phyloP scores from a whole-genome alignment of 2,888 invertebrate genomes.

The Melieria picta region DNA sequence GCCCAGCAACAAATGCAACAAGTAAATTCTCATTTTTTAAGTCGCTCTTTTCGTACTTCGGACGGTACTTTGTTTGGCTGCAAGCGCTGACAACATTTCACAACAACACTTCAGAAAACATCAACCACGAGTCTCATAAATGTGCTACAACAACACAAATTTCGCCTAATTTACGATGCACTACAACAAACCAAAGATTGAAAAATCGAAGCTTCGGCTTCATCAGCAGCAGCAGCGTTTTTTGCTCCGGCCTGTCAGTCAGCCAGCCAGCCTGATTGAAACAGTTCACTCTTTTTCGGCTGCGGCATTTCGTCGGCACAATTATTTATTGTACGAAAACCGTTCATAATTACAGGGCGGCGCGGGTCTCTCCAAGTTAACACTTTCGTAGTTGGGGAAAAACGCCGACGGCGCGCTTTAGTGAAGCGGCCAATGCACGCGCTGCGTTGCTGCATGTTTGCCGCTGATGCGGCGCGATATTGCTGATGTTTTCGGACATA shows the following conservation, averaged over 20 bases:
- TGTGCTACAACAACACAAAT: background rate
- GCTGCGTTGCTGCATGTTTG: too few relatives aligned
- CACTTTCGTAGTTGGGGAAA: slow-evolving; percentile 62
- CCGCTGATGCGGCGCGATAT: too few relatives aligned
- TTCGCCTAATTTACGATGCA: background rate
- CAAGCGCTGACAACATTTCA: slow-evolving; percentile 27
- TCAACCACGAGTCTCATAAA: background rate
- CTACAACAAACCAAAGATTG: background rate
- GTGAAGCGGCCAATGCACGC: slow-evolving; percentile 29
- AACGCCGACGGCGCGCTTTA: slow-evolving; percentile 51
- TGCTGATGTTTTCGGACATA: too few relatives aligned
- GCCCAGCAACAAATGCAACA: slow-evolving; percentile 5
- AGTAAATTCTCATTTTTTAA: slow-evolving; percentile 21
- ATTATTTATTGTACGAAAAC: slow-evolving; percentile 55
- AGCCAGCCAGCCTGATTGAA: slow-evolving; percentile 56
- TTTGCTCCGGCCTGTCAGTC: slow-evolving; percentile 2
- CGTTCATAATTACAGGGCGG: slow-evolving; percentile 66
- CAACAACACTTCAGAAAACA: background rate
- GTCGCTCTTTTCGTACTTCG: slow-evolving; percentile 19
- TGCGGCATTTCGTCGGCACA: slow-evolving; percentile 54
- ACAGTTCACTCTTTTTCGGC: slow-evolving; percentile 36
- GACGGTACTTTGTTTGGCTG: slow-evolving; percentile 37
- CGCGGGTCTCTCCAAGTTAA: slow-evolving; percentile 63
- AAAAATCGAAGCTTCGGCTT: too few relatives aligned
- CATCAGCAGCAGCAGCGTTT: slow-evolving; percentile 22